These are phyloP conservation scores for Epizoanthus stellaris DNA, from an alignment of 92 coral and sea anemone species.

Conservation along the genomic window DNA sequence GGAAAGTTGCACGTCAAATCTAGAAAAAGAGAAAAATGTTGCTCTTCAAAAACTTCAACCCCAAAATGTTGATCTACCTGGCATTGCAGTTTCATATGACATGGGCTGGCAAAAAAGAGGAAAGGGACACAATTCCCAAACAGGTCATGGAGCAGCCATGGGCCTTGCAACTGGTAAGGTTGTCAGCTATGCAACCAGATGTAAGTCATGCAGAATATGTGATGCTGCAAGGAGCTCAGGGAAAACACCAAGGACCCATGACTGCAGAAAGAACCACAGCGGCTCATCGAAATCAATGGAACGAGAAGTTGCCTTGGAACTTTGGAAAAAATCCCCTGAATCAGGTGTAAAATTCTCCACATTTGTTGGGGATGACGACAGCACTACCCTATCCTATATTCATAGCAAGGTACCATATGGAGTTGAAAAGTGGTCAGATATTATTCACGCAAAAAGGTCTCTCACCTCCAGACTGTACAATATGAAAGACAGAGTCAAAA, in stretches of 20 bases:
- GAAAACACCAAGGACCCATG: constrained; percentile 52
- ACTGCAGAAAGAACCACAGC: constrained; percentile 58
- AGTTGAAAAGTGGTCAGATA: constrained; percentile 74
- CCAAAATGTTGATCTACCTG: constrained; percentile 49
- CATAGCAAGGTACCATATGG: constrained; percentile 56
- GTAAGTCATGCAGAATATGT: constrained; percentile 61
- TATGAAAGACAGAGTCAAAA: constrained; percentile 54
- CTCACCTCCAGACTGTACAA: constrained; percentile 62
- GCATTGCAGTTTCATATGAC: constrained; percentile 59
- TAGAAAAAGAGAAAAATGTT: constrained; percentile 38
- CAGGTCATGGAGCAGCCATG: constrained; percentile 72
- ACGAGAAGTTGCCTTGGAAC: constrained; percentile 55
- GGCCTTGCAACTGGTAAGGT: constrained; percentile 62
- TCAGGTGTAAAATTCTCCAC: constrained; percentile 56
- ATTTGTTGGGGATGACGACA: constrained; percentile 73
- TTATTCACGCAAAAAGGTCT: constrained; percentile 61
- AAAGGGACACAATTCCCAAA: constrained; percentile 62
- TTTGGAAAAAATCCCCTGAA: constrained; percentile 46
- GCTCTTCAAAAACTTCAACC: constrained; percentile 41
- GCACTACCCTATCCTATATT: constrained; percentile 65
- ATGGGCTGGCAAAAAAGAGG: constrained; percentile 82
- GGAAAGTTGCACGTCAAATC: constrained; percentile 42
- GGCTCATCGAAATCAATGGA: constrained; percentile 80
- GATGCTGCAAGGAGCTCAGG: constrained; percentile 30
- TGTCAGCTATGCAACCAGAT: constrained; percentile 54